A percentile compares a stretch with the other conserved stretches of the same genome.
Evolutionary conservation across 2,888 invertebrate species (phyloP).

Genomic region (Mesopsocus fuscifrons): DNA sequence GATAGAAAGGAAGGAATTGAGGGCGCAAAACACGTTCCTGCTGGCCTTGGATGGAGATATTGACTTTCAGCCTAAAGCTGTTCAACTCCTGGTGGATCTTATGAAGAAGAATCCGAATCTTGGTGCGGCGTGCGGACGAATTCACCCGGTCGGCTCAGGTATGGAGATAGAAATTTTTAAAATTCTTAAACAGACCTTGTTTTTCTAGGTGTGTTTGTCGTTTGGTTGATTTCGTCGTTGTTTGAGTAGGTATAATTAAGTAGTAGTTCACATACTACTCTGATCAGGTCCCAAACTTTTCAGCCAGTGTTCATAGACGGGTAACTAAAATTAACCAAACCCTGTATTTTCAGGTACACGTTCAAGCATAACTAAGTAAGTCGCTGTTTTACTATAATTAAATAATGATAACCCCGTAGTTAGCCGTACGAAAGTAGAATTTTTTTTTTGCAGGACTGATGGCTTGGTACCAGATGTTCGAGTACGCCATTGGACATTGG

Average conservation of each 20-base stretch:
- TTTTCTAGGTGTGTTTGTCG: conserved; percentile 1
- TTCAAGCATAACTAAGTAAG: no score
- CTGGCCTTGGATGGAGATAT: conserved; percentile 77
- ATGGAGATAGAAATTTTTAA: no score
- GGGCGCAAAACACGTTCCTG: conserved; percentile 65
- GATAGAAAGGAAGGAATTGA: conserved; percentile 38
- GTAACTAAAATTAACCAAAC: no score
- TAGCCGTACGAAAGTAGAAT: no score
- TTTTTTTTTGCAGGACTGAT: conserved; percentile 41
- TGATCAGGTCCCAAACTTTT: conserved; percentile 24
- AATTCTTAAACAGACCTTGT: conserved; percentile 19
- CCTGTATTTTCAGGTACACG: no score
- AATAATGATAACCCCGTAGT: no score
- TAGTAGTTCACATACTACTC: conserved; percentile 1
- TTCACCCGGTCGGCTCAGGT: conserved; percentile 65
- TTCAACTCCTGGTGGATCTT: conserved; percentile 57
- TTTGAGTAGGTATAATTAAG: neutral
- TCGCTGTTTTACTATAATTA: no score
- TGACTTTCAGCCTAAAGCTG: conserved; percentile 66
- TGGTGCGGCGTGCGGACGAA: conserved; percentile 77
- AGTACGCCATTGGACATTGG: conserved; percentile 87
- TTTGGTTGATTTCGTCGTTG: neutral
- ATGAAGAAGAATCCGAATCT: conserved; percentile 57
- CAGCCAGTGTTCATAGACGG: conserved; percentile 24
- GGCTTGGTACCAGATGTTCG: conserved; percentile 77